Percentiles rank a stretch among this genome's conserved stretches.
Conservation (phyloP, 2,797 vertebrate species). For the Yasuhikotakia modesta region DNA sequence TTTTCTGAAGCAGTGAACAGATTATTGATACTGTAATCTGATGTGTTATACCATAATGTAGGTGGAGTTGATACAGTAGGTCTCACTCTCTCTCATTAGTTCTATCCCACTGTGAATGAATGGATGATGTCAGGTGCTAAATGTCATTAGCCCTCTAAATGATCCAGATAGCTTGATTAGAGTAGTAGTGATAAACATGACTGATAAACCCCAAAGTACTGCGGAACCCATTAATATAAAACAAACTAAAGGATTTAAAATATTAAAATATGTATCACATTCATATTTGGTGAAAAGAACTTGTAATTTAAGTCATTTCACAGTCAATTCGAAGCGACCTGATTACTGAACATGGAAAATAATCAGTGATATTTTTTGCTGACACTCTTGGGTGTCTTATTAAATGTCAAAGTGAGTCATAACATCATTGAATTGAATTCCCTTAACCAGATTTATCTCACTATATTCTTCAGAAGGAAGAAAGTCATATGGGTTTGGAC, state of each 20-base stretch:
- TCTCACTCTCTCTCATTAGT: slow-evolving; percentile 13
- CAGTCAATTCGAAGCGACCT: not conserved
- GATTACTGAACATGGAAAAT: not conserved
- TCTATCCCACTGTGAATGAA: slow-evolving; percentile 4
- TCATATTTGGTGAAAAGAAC: too few species aligned
- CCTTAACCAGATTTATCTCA: not conserved
- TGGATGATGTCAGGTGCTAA: slow-evolving; percentile 23
- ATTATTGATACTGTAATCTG: not conserved
- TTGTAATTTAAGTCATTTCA: too few species aligned
- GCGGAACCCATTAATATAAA: too few species aligned
- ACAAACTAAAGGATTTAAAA: too few species aligned
- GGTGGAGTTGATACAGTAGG: not conserved
- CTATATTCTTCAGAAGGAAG: not conserved
- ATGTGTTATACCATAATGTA: not conserved
- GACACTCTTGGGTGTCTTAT: not conserved
- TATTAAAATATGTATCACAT: too few species aligned
- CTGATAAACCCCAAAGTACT: too few species aligned
- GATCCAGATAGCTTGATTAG: not conserved
- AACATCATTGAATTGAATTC: not conserved
- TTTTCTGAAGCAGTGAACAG: not conserved
- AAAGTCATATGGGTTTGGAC: not conserved
- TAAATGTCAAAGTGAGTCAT: not conserved
- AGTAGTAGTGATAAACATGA: not conserved
- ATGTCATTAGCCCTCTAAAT: not conserved
- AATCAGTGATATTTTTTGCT: not conserved